Base-by-base conservation (phyloP, 92 coral and sea anemone genomes). In the Porites evermanni region DNA sequence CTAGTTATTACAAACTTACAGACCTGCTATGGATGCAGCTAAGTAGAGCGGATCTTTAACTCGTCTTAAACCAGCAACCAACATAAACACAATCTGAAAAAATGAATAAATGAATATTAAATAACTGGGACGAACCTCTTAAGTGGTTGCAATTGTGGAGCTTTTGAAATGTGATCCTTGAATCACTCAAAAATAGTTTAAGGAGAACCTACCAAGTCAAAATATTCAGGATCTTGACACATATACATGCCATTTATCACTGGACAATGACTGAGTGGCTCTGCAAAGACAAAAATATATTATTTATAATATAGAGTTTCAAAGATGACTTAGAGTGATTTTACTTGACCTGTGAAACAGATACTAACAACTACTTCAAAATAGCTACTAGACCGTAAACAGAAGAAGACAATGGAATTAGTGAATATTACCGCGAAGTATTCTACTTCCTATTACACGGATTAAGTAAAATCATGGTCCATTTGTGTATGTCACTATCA, bases 11-110 rank as follows among this genome's bases (percentile, higher is more conserved):
- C 5, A 2, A 14, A 72, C 18, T 72, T 18, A 72, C 79, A 71
- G 68, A 96, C 99, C 99, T 82, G 99, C 90, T 72, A 96, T 81
- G 60, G 88, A 84, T 18, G 90, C 53, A 80, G 92, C 90, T 21
- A 96, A 79, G 87, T 89, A 95, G 12, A 88, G 87, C 0, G 98
- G 98, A 71, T 96, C 99, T 88, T 96, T 96, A 24, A 96, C 98
- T 13, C 77, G 94, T 79, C 99, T 88, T 60, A 96, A 83, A n/a
- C 99, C 99, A 93, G 96, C 99, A 38, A 94, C 94, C 20, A 95
- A 87, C 12, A 95, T 76, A 84, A 96, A 95, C 63, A 93, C 82
- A 9, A 95, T 70, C 99, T 96, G 61, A 21, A 70, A 8, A 67
- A 75, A 76, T 8, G 61, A 56, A 56, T 14, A 10, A 14, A 11